Percentiles rank a stretch among this genome's conserved stretches.
These are phyloP conservation scores for Machimus rusticus DNA, from an alignment of 2,888 invertebrate species.

Conservation along the genomic window DNA sequence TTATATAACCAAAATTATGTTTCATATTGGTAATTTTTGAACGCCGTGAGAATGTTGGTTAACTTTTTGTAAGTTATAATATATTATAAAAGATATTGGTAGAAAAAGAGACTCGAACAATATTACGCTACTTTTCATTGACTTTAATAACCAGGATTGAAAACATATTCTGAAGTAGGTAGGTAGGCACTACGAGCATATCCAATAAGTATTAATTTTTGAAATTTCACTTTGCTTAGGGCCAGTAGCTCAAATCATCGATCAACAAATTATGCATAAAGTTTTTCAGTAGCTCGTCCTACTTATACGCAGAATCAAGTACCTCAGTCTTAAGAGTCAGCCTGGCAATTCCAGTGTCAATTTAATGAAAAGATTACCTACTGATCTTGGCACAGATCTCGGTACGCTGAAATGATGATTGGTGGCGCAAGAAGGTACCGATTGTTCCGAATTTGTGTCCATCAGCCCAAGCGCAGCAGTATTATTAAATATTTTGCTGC, in stretches of 20 bases:
- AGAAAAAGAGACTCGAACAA: too few species aligned
- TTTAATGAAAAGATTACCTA: background rate
- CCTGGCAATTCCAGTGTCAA: background rate
- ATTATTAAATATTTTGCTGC: conserved; percentile 28
- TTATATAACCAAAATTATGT: too few species aligned
- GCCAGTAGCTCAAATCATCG: background rate
- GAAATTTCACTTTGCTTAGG: background rate
- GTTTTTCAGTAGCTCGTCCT: background rate
- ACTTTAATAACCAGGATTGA: background rate
- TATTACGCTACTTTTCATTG: background rate
- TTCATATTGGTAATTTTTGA: too few species aligned
- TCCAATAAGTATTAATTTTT: background rate
- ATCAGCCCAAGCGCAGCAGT: background rate
- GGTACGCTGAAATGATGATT: background rate
- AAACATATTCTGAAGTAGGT: background rate
- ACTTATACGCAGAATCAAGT: background rate
- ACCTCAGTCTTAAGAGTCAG: background rate
- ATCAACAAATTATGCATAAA: background rate
- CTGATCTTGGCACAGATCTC: background rate
- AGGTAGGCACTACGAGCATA: background rate
- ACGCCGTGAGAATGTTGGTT: too few species aligned
- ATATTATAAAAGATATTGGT: too few species aligned
- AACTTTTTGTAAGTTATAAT: too few species aligned
- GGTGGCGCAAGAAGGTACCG: background rate
- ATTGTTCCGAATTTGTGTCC: background rate